Evolutionary conservation across 2,113 vertebrate species (phyloP).

Genomic region (Hymenochirus boettgeri): DNA sequence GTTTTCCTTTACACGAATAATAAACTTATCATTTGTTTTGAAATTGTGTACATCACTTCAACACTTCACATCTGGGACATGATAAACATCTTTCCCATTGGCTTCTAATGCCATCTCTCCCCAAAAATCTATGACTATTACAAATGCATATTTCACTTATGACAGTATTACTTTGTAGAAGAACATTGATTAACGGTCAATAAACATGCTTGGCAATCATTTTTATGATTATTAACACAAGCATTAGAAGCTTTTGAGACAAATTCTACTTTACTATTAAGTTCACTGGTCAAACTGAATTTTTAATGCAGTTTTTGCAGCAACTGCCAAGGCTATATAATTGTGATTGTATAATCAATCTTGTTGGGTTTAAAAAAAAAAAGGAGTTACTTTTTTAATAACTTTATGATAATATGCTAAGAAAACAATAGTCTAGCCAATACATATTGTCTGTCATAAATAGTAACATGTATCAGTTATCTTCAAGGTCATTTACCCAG

Average conservation of each 20-base stretch:
- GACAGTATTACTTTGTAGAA: background rate
- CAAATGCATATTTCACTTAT: background rate
- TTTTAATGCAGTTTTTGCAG: background rate
- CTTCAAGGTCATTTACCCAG: no score
- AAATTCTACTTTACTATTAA: background rate
- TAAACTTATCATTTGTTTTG: no score
- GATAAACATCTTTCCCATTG: background rate
- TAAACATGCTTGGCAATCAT: background rate
- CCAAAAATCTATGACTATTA: background rate
- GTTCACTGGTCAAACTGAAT: background rate
- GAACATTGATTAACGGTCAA: background rate
- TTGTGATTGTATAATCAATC: background rate
- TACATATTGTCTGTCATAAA: no score
- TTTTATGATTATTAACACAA: slow-evolving; percentile 2
- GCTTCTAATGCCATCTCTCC: background rate
- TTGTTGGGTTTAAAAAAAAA: background rate
- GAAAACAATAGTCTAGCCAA: no score
- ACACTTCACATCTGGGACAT: no score
- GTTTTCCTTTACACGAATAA: no score
- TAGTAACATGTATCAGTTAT: no score
- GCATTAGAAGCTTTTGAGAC: background rate
- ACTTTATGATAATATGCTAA: background rate
- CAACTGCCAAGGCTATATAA: background rate
- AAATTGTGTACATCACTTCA: no score
- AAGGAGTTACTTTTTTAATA: background rate